A percentile compares a stretch with the other conserved stretches of the same genome.
phyloP scores from a whole-genome alignment of 2,113 vertebrate species.

The Nanorana parkeri region DNA sequence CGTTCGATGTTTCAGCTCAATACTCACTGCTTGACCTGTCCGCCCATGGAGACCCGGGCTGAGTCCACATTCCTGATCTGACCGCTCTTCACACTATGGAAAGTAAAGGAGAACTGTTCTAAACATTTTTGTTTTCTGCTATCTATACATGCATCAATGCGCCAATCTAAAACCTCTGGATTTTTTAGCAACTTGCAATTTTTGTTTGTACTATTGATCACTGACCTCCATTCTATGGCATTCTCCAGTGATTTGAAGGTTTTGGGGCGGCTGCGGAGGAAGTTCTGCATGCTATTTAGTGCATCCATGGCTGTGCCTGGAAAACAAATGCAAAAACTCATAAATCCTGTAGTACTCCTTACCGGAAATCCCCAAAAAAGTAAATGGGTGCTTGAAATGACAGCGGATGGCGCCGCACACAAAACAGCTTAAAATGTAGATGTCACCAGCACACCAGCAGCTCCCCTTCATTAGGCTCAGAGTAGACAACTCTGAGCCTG shows the following conservation, averaged over 20 bases:
- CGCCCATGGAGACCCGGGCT: conserved; percentile 94
- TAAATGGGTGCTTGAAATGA: too few species aligned
- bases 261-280: conserved; percentile 95
- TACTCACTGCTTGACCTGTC: conserved; percentile 95
- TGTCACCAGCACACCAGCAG: too few species aligned
- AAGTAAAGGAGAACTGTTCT: background rate
- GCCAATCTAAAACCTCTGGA: too few species aligned
- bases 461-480: too few species aligned
- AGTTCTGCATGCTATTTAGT: conserved; percentile 99
- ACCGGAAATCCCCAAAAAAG: too few species aligned
- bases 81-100: conserved; percentile 91
- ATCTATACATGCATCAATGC: too few species aligned
- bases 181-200: too few species aligned
- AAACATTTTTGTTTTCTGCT: background rate
- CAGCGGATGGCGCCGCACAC: too few species aligned
- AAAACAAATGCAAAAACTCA: background rate
- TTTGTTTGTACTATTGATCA: background rate
- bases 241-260: conserved; percentile 96
- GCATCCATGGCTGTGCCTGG: conserved; percentile 98
- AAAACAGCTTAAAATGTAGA: too few species aligned
- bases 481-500: too few species aligned
- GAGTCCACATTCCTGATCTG: conserved; percentile 96
- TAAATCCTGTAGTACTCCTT: too few species aligned
- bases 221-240: conserved; percentile 97
- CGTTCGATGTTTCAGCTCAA: background rate